Base-by-base conservation (phyloP, 2,113 vertebrate genomes). In the Alligator mississippiensis region DNA sequence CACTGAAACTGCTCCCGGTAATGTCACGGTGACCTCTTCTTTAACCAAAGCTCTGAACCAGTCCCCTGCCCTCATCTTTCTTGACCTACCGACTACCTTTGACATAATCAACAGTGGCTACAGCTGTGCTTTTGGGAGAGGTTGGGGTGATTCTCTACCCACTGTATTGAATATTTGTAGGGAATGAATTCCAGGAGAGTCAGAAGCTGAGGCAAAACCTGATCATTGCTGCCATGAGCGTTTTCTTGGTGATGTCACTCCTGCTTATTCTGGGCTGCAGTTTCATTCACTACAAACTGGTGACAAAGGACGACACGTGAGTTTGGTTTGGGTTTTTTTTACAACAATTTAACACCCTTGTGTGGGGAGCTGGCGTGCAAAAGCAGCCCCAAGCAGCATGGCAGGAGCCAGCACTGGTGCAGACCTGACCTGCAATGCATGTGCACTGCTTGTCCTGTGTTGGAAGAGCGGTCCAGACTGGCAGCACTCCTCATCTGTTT, bases 311-410 rank as follows among this genome's bases (percentile, higher is more conserved):
- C 9, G 1, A 0, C 9, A 1, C 2, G 64, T 75, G 68, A 34
- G 19, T 28, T 62, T 34, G 82, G 55, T 17, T 0, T 2, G 59
- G 77, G 57, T 66, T 21, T 3, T 16, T 19, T 21, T 34, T 11
- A 34, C 30, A 11, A 1, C 25, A 38, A 22, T 30, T 1, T 0
- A 0, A 3, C 58, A 6, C 24, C 55, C 15, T 66, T 1, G 0
- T 55, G 22, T 0, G 0, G n/a, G 60, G 21, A 74, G 27, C 16
- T 11, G 1, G 0, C 0, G 0, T 24, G 17, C 61, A 21, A 54
- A 1, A 0, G 8, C 58, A 16, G 64, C 10, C 58, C 38, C 6
- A 87, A 64, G 72, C 87, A 82, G 72, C 54, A 27, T 5, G 1
- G 13, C 34, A 6, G 11, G 77, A 87, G 11, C 6, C 58, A 88